These are phyloP conservation scores for Drosophila borealis DNA, from an alignment of 2,888 invertebrate genomes.

Conservation along the genomic window DNA sequence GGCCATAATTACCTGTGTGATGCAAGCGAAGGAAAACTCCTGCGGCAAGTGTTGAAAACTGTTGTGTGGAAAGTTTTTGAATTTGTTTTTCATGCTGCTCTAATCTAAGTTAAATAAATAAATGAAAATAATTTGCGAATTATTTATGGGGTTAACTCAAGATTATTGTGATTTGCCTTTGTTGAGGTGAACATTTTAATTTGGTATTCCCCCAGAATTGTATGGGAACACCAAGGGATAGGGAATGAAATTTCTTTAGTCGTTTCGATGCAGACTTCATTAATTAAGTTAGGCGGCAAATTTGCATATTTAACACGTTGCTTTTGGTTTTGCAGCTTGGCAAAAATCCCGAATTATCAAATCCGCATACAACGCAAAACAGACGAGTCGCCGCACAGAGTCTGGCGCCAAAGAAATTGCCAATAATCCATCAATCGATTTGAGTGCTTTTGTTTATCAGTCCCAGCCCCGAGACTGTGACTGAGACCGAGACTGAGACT, in stretches of 20 bases:
- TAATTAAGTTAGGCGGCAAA: conserved; percentile 56
- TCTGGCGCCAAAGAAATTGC: conserved; percentile 80
- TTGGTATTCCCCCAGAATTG: conserved; percentile 67
- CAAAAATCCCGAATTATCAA: conserved; percentile 55
- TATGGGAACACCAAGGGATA: conserved; percentile 20
- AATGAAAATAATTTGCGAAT: no score
- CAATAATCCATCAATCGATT: conserved; percentile 71
- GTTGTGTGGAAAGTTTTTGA: no score
- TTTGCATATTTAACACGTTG: conserved; percentile 72
- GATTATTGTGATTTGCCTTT: conserved; percentile 1
- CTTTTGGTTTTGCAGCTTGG: conserved; percentile 17
- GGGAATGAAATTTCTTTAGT: conserved; percentile 62
- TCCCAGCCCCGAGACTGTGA: background rate
- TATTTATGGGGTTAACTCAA: background rate
- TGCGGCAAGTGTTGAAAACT: no score
- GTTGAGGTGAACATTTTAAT: conserved; percentile 14
- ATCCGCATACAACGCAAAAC: conserved; percentile 55
- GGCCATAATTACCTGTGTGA: no score
- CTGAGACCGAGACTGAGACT: no score
- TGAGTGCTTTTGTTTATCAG: conserved; percentile 56
- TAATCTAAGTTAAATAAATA: no score
- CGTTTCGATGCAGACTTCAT: conserved; percentile 41
- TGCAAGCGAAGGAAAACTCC: no score
- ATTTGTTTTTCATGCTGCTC: no score
- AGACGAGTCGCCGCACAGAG: conserved; percentile 39